phyloP scores from a whole-genome alignment of 2,113 vertebrate species.

The Oxygymnocypris stewartii region DNA sequence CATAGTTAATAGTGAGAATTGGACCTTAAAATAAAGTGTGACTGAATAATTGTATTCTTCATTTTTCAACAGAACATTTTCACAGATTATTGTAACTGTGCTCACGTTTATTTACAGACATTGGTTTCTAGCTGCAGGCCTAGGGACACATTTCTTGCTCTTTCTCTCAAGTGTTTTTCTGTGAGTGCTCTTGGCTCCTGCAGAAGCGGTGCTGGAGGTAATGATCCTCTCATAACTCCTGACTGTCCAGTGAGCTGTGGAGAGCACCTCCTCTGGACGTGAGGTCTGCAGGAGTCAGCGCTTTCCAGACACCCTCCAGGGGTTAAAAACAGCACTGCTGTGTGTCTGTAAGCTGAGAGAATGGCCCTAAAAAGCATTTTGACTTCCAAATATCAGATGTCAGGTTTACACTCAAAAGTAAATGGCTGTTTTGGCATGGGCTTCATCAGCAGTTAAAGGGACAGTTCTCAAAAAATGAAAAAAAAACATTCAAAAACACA shows the following conservation, averaged over 20 bases:
- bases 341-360: not conserved
- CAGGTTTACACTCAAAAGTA: not conserved
- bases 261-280: not conserved
- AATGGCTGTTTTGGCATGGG: not conserved
- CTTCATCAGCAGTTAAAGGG: not conserved
- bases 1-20: too few species aligned
- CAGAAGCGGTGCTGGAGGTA: not conserved
- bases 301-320: not conserved
- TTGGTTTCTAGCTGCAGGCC: too few species aligned
- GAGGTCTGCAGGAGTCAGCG: constrained; percentile 18
- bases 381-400: not conserved
- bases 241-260: not conserved
- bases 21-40: too few species aligned
- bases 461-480: not conserved
- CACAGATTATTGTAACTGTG: too few species aligned
- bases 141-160: not conserved
- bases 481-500: too few species aligned
- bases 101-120: too few species aligned
- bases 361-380: not conserved
- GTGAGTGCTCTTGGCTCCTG: not conserved
- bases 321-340: not conserved
- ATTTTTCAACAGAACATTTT: too few species aligned
- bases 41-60: too few species aligned
- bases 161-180: not conserved
- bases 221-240: not conserved